Evolutionary conservation across 37 sponge, comb jelly and placozoan species (phyloP).

Genomic region (Crambe crambe): DNA sequence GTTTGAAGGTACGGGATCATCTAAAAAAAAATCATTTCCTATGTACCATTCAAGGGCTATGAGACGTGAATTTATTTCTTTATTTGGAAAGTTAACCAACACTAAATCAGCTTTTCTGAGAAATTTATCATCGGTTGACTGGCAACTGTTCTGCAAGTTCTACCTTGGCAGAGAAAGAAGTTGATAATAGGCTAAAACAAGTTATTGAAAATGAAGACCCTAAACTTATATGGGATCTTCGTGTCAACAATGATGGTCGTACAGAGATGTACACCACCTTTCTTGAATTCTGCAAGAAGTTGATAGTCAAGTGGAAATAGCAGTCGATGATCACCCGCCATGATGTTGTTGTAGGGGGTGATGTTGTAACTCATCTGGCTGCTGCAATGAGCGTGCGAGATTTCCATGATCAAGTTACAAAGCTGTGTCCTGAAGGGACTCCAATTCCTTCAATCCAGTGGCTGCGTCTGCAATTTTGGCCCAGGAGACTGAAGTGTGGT

Average conservation of each 20-base stretch:
- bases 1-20: neutral
- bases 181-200: slow-evolving; percentile 13
- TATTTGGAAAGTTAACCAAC: slow-evolving; percentile 22
- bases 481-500: slow-evolving; percentile 2
- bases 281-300: slow-evolving; percentile 3
- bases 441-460: too few species aligned
- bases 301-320: neutral
- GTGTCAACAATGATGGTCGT: slow-evolving; percentile 8
- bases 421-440: too few species aligned
- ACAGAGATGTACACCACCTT: neutral
- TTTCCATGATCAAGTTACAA: too few species aligned
- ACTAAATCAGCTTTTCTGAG: slow-evolving; percentile 14
- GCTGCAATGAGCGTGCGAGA: slow-evolving; percentile 20
- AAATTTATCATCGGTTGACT: slow-evolving; percentile 8
- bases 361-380: slow-evolving; percentile 10
- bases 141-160: slow-evolving; percentile 8
- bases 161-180: slow-evolving; percentile 6
- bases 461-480: slow-evolving; percentile 36
- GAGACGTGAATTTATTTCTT: slow-evolving; percentile 17
- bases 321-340: slow-evolving; percentile 37
- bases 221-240: slow-evolving; percentile 36
- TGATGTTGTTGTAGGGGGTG: slow-evolving; percentile 13
- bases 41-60: slow-evolving; percentile 23
- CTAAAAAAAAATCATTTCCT: slow-evolving; percentile 19
- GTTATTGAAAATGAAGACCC: slow-evolving; percentile 34